Base-by-base conservation (phyloP, 2,797 vertebrate species). In the Eptatretus atami region DNA sequence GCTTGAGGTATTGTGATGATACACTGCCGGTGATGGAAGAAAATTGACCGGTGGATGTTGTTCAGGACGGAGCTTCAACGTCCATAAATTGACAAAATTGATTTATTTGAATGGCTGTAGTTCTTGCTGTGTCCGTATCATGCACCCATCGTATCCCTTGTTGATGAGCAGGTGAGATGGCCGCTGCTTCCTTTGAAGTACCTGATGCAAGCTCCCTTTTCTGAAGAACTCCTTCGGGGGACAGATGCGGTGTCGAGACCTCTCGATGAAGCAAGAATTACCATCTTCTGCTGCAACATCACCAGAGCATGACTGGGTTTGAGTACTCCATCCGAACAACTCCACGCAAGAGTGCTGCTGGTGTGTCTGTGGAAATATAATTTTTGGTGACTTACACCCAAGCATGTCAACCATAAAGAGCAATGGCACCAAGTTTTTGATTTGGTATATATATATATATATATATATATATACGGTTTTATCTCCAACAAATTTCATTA, bases 191-290 rank as follows among this genome's bases (percentile, higher is more conserved):
- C 88, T 1, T 70, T 96, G 65, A 85, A 84, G 67, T 93, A 95
- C 73, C 80, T 98, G 67, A 94, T 88, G 67, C 80, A 84, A 66
- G 81, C 82, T 3, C 88, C 96, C 71, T 82, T 90, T 54, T 88
- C 90, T 75, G 87, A 95, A 67, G 81, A 85, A 65, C 84, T 92
- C 76, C 82, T 96, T 73, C 87, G 82, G 72, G 72, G 76, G 81
- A 63, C 87, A 85, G 73, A 75, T 98, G 71, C 90, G 78, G 71
- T 98, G 92, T 71, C 78, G 92, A 63, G 86, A 98, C 73, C 78
- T 98, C 75, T 96, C 80, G 92, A 98, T 68, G 92, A 98, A 77
- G 92, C 92, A 79, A 84, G 67, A 90, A 98, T 75, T 98, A 92
- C 73, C 87, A 98, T 76, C 79, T 96, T 69, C 87, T 93, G 71